Evolutionary conservation across 2,797 vertebrate genomes (phyloP).

Genomic region (Phrynocephalus forsythii): DNA sequence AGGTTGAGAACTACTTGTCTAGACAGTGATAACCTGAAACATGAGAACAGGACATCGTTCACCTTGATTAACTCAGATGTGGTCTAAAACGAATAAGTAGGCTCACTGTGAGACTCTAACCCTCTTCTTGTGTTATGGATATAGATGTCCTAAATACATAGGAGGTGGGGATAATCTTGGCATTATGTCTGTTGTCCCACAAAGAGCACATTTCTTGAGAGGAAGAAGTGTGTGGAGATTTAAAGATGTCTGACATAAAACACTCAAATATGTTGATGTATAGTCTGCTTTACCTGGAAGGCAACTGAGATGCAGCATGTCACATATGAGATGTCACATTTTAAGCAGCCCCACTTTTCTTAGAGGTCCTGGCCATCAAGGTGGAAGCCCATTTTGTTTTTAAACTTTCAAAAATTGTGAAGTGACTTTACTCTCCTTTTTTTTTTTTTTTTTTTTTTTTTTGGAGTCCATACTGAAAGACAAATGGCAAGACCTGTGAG

Average conservation of each 20-base stretch:
- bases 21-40: background rate
- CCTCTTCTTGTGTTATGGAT: too few relatives aligned
- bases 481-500: too few relatives aligned
- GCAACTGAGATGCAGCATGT: background rate
- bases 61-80: background rate
- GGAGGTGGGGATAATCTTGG: too few relatives aligned
- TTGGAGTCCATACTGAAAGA: background rate
- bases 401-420: background rate
- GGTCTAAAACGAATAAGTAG: background rate
- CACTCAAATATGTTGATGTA: too few relatives aligned
- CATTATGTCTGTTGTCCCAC: background rate
- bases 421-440: background rate
- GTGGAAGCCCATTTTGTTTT: background rate
- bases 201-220: background rate
- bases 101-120: background rate
- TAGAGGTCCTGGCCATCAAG: background rate
- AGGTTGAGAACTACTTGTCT: background rate
- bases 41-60: background rate
- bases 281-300: background rate
- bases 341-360: background rate
- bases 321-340: background rate
- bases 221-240: background rate
- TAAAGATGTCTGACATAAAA: background rate
- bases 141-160: background rate
- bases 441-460: too few relatives aligned